These are phyloP conservation scores for Discoglossus pictus DNA, from an alignment of 2,797 vertebrate species.

Conservation along the genomic window DNA sequence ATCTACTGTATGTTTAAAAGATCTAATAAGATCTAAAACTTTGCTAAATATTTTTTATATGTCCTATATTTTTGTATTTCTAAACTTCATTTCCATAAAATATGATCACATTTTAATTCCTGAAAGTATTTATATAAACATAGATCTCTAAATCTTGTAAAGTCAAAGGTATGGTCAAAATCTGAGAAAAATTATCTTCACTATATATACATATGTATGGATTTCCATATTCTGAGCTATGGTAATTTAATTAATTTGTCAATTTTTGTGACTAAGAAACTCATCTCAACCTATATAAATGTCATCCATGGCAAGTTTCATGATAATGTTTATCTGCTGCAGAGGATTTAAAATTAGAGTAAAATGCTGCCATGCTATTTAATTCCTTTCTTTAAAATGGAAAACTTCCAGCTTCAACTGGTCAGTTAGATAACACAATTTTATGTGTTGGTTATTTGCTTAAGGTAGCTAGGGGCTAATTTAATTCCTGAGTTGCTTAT, in stretches of 20 bases:
- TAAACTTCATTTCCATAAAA: too few relatives aligned
- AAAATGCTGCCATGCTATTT: slow-evolving; percentile 70
- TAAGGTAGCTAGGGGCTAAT: slow-evolving; percentile 66
- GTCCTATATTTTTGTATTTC: too few relatives aligned
- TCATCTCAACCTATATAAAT: slow-evolving; percentile 77
- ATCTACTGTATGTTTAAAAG: too few relatives aligned
- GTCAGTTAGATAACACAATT: slow-evolving; percentile 74
- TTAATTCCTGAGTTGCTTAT: slow-evolving; percentile 71
- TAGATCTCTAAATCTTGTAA: too few relatives aligned
- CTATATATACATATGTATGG: too few relatives aligned
- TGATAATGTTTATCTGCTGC: slow-evolving; percentile 80
- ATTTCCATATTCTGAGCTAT: slow-evolving; percentile 18
- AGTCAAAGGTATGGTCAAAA: too few relatives aligned
- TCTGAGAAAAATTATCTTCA: too few relatives aligned
- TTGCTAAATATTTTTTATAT: too few relatives aligned
- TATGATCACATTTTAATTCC: too few relatives aligned
- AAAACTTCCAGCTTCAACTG: slow-evolving; percentile 71
- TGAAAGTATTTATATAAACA: too few relatives aligned
- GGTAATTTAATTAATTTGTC: slow-evolving; percentile 77
- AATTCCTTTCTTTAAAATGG: slow-evolving; percentile 72
- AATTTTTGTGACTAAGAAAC: slow-evolving; percentile 69
- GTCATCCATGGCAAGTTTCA: slow-evolving; percentile 78
- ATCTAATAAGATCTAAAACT: too few relatives aligned
- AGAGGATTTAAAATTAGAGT: slow-evolving; percentile 74
- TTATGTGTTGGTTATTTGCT: slow-evolving; percentile 70